Conservation (phyloP, 1,140 invertebrate genomes). For the Drosophila murphyi region DNA sequence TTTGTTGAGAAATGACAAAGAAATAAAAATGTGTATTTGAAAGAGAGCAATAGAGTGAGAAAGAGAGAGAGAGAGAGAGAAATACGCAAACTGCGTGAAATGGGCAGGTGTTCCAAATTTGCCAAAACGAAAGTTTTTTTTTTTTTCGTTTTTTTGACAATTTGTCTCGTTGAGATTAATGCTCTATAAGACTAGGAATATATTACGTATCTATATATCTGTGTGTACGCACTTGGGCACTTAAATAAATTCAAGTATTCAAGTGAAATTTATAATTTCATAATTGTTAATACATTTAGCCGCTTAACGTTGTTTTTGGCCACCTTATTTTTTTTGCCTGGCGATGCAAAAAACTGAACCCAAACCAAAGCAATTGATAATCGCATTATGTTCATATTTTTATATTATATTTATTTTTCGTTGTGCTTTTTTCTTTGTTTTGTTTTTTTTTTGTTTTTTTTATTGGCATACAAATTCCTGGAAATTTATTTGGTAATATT, state of each 20-base stretch:
- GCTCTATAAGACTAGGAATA: background rate
- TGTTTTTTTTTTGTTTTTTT: background rate
- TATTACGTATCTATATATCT: no score
- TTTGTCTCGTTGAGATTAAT: constrained; percentile 44
- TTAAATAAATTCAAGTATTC: background rate
- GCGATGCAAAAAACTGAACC: constrained; percentile 47
- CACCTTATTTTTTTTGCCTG: constrained; percentile 14
- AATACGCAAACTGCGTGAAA: constrained; percentile 9
- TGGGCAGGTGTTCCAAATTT: constrained; percentile 34
- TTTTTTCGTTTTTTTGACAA: constrained; percentile 9
- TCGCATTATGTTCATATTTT: constrained; percentile 37
- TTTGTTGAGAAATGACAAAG: constrained; percentile 17
- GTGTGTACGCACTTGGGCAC: background rate
- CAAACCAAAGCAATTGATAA: constrained; percentile 42
- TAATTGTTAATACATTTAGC: constrained; percentile 11
- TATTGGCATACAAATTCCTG: constrained; percentile 50
- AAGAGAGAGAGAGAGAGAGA: constrained; percentile 24
- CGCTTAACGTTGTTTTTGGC: constrained; percentile 7
- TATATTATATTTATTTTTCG: no score
- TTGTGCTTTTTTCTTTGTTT: constrained; percentile 1
- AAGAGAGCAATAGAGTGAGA: constrained; percentile 15
- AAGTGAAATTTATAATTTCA: constrained; percentile 14
- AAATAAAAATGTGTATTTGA: constrained; percentile 15
- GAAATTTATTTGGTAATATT: constrained; percentile 72
- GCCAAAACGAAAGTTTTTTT: constrained; percentile 39